Evolutionary conservation across 2,113 vertebrate genomes (phyloP), one percentile per base, ranked within the genome.

Genomic region (Astur gentilis): DNA sequence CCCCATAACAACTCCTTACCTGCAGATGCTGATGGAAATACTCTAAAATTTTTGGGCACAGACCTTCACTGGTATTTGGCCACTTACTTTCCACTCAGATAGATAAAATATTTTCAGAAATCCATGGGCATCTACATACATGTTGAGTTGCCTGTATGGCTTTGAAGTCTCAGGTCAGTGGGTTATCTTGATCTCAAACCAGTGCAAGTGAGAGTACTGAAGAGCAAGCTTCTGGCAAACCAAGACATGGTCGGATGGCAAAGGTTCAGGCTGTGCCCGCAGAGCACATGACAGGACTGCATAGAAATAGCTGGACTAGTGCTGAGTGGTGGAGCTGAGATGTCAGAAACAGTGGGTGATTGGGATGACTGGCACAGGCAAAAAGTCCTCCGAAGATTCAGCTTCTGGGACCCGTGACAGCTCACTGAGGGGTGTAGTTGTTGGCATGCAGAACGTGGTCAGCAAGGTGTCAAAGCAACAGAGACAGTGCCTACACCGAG

Each of bases 341-440:
- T 45, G 19, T 50, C 61, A 66, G 66, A 76, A 61, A 31, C 31
- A 61, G n/a, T 3, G 8, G 70, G 23, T 21, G 22, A 49, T 1
- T 2, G 1, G 45, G 15, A 62, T 60, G 27, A 67, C 17, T 5
- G 6, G 26, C 72, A 32, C 7, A 44, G 64, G 38, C 40, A 69
- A 36, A 27, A 80, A 55, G 11, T 47, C 12, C 38, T 89, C 38
- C 57, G n/a, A 19, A 72, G 14, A 5, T 88, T 88, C 66, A 62
- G 7, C 38, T 60, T 50, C 47, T 79, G 52, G n/a, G 72, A 11
- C 12, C 42, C 0, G 0, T 0, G 0, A 44, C 66, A 83, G 52
- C 34, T 93, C 19, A 3, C 11, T 57, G 16, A 57, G 57, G 12
- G 11, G 1, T 76, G 47, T 34, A 62, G 42, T 17, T 25, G 10